Conservation (phyloP, 2,113 vertebrate genomes). For the Albula goreensis region DNA sequence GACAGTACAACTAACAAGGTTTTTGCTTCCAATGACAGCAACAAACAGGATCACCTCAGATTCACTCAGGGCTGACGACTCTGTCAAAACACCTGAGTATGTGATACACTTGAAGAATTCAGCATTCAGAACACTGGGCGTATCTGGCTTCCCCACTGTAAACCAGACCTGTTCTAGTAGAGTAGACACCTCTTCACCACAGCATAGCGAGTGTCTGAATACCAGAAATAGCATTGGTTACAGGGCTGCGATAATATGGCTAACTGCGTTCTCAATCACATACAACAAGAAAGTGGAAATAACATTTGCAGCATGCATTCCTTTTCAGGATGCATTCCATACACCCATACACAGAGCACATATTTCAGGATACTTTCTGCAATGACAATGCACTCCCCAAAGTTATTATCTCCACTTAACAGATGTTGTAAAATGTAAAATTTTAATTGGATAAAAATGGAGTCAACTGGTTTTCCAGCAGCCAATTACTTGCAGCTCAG, state of each 20-base stretch:
- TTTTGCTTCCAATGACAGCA: background rate
- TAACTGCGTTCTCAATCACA: background rate
- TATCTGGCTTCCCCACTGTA: background rate
- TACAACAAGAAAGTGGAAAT: background rate
- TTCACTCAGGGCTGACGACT: constrained; percentile 9
- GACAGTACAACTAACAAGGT: background rate
- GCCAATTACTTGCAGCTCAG: background rate
- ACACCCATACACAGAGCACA: background rate
- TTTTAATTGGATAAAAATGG: background rate
- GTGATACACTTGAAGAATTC: background rate
- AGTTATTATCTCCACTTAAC: background rate
- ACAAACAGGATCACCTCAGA: background rate
- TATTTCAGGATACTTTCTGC: background rate
- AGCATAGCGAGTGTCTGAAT: background rate
- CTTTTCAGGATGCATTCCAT: background rate
- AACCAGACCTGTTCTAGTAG: background rate
- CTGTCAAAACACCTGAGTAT: constrained; percentile 12
- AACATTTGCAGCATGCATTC: background rate
- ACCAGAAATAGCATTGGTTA: constrained; percentile 11
- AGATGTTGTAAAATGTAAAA: background rate
- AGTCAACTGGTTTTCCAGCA: background rate
- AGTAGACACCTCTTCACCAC: constrained; percentile 9
- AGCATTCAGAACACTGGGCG: constrained; percentile 3
- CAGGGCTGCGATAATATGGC: background rate
- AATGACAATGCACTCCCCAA: background rate